phyloP scores from a whole-genome alignment of 2,888 invertebrate genomes.

The Lepeophtheirus nordmannii region DNA sequence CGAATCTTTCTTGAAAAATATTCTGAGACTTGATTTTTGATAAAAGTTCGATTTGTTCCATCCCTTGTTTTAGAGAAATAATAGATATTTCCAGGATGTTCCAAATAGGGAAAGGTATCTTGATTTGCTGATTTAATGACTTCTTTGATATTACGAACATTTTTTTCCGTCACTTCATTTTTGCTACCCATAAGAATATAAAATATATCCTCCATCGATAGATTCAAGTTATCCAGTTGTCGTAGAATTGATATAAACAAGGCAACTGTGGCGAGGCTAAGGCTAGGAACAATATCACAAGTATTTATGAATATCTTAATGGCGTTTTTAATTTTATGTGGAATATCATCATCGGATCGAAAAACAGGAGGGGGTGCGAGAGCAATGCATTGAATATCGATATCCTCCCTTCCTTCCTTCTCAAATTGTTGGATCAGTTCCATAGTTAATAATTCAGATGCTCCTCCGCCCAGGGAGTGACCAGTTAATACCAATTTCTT shows the following conservation, averaged over 20 bases:
- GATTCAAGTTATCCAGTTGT: neutral
- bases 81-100: constrained; percentile 9
- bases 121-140: neutral
- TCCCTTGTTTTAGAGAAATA: neutral
- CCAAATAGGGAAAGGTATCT: constrained; percentile 3
- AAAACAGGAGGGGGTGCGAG: constrained; percentile 21
- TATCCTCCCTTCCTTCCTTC: neutral
- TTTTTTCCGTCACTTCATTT: neutral
- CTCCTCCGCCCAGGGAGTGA: constrained; percentile 20
- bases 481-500: constrained; percentile 13
- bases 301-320: constrained; percentile 13
- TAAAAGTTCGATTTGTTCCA: neutral
- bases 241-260: constrained; percentile 7
- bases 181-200: neutral
- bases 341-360: neutral
- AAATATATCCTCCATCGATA: neutral
- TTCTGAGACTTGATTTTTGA: neutral
- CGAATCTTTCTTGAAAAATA: neutral
- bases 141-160: neutral
- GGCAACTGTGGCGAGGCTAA: constrained; percentile 5
- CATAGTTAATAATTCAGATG: constrained; percentile 12
- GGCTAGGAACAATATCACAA: constrained; percentile 7
- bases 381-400: constrained; percentile 15
- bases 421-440: neutral
- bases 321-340: neutral